Evolutionary conservation across 2,888 invertebrate genomes (phyloP).

Genomic region (Operophtera brumata): DNA sequence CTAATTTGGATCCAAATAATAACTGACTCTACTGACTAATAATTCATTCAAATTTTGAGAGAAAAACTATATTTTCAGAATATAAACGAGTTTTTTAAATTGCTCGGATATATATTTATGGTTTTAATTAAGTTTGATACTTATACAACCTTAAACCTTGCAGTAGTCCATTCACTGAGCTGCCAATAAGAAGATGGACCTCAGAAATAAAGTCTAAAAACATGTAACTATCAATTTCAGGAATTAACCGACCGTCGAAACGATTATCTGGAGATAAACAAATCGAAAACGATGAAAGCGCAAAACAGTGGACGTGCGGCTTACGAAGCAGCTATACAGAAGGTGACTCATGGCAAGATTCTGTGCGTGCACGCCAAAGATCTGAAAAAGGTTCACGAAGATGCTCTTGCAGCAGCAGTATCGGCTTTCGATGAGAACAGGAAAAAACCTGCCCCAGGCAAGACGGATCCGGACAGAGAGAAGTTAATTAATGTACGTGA

Average conservation of each 20-base stretch:
- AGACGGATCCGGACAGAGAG: conserved; percentile 20
- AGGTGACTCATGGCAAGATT: not conserved
- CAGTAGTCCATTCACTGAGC: too few species aligned
- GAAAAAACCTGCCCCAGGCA: not conserved
- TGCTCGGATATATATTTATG: too few species aligned
- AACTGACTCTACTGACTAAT: too few species aligned
- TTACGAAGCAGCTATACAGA: not conserved
- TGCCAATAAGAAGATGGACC: too few species aligned
- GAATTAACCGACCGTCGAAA: not conserved
- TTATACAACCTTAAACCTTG: too few species aligned
- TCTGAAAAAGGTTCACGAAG: conserved; percentile 10
- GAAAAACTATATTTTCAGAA: too few species aligned
- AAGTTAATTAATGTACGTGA: conserved; percentile 8
- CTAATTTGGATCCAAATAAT: too few species aligned
- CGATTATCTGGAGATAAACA: not conserved
- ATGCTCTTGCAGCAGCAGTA: conserved; percentile 6
- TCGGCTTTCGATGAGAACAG: conserved; percentile 10
- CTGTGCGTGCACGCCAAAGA: conserved; percentile 8
- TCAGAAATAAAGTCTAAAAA: too few species aligned
- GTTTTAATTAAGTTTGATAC: too few species aligned
- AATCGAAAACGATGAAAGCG: not conserved
- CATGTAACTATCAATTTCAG: not conserved
- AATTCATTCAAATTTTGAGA: too few species aligned
- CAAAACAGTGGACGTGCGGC: not conserved
- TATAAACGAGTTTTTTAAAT: too few species aligned